Evolutionary conservation across 2,888 invertebrate species (phyloP), one percentile per base, ranked within the genome.

Genomic region (Tribolium freemani): DNA sequence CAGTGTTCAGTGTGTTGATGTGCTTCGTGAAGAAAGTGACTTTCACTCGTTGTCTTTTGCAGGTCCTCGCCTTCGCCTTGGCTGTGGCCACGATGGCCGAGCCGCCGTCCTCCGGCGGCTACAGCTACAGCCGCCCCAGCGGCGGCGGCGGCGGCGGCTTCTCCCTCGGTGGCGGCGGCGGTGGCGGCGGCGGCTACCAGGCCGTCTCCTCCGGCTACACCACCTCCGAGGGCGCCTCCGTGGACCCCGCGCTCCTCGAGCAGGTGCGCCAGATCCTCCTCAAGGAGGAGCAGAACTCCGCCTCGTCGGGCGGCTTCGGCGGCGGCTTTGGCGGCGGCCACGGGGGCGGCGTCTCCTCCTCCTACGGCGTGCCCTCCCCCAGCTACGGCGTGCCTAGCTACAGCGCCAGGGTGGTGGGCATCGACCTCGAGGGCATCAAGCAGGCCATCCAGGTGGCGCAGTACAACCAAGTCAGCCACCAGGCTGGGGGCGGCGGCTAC

Each of bases 381-480:
- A 89, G 89, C 80, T 93, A 93, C 84, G 91, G 92, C 70, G 92
- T 89, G 76, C 92, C 87, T 83, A 87, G 86, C 83, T 85, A 86
- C 75, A 80, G 82, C 70, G 88, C 90, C 77, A 20, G 45, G 80
- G 94, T 95, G 68, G 94, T 94, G 78, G 95, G 95, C 78, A 92
- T 95, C 87, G 93, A 94, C 87, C 91, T 95, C 76, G 95, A 95
- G 82, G 94, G 93, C 76, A 93, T 95, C 83, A 93, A 94, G 82
- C 95, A 94, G 82, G 95, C 94, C 80, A 93, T 95, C 87, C 95
- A 95, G 86, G 95, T 95, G 76, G 95, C 95, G 50, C 94, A 95
- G 83, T 95, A 92, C 89, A 90, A 93, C 79, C 94, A 94, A 88
- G 86, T 89, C 76, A 88, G 88, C 86, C 87, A 90, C 80, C 90